Conservation (phyloP, 2,888 invertebrate genomes). For the Andrena camellia region DNA sequence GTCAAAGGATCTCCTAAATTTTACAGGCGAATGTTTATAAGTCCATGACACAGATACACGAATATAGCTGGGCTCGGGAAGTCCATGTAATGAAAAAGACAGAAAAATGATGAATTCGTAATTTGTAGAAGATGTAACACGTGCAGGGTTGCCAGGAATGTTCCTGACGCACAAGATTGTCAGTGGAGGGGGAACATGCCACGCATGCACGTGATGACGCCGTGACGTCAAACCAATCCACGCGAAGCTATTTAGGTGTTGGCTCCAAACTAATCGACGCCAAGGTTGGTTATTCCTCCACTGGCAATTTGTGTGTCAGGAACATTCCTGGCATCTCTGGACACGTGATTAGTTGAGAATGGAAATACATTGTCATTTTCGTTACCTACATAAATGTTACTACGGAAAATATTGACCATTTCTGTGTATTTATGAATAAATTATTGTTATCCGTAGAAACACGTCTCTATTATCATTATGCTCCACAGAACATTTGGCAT, state of each 20-base stretch:
- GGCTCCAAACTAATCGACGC: too few relatives aligned
- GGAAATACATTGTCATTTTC: conserved; percentile 19
- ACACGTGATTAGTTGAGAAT: background rate
- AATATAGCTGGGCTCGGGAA: background rate
- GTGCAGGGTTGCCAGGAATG: too few relatives aligned
- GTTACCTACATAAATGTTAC: conserved; percentile 50
- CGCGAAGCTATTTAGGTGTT: too few relatives aligned
- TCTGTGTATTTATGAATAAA: conserved; percentile 79
- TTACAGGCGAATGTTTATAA: background rate
- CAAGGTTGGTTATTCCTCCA: too few relatives aligned
- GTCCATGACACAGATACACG: background rate
- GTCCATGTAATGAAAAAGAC: conserved; percentile 19
- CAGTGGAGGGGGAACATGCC: too few relatives aligned
- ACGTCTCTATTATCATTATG: background rate
- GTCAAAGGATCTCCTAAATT: background rate
- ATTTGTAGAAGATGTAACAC: conserved; percentile 1
- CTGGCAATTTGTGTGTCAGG: too few relatives aligned
- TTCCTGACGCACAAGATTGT: too few relatives aligned
- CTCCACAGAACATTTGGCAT: background rate
- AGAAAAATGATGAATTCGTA: background rate
- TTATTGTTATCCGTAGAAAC: conserved; percentile 71
- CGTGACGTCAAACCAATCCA: too few relatives aligned
- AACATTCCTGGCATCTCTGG: too few relatives aligned
- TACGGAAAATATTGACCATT: conserved; percentile 68
- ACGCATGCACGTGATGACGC: too few relatives aligned